These are phyloP conservation scores for Furcula furcula DNA, from an alignment of 2,888 invertebrate genomes.

Conservation along the genomic window DNA sequence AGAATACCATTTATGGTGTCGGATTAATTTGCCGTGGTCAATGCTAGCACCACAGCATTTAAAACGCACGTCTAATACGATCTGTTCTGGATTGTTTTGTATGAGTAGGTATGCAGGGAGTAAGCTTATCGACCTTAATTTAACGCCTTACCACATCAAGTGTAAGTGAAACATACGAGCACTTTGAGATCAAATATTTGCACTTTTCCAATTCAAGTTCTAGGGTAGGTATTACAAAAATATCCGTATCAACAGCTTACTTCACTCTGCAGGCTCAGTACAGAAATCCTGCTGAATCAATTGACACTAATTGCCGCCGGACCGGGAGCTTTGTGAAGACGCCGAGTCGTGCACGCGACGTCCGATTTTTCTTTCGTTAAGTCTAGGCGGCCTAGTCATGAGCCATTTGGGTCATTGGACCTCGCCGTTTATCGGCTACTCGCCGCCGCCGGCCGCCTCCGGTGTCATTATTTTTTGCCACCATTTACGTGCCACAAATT, in stretches of 20 bases:
- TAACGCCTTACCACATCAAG: neutral
- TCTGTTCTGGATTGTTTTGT: conserved; percentile 33
- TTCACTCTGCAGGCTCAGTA: conserved; percentile 8
- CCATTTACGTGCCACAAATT: conserved; percentile 60
- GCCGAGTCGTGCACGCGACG: conserved; percentile 40
- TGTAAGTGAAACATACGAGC: no score
- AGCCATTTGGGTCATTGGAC: conserved; percentile 80
- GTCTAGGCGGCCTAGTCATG: conserved; percentile 68
- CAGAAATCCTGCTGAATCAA: conserved; percentile 28
- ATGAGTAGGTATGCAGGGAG: conserved; percentile 19
- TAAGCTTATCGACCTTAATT: conserved; percentile 19
- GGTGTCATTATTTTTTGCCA: conserved; percentile 64
- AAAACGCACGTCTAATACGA: conserved; percentile 29
- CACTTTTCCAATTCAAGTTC: no score
- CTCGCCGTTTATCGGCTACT: conserved; percentile 68
- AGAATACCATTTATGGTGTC: conserved; percentile 66
- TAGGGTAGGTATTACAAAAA: no score
- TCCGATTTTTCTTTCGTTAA: conserved; percentile 74
- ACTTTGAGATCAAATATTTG: no score
- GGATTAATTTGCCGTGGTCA: conserved; percentile 68
- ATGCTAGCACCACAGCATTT: conserved; percentile 36
- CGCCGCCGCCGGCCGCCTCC: conserved; percentile 54
- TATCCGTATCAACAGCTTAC: conserved; percentile 3
- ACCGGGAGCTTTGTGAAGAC: conserved; percentile 15
- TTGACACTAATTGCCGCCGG: conserved; percentile 38